Base-by-base conservation (phyloP, 2,797 vertebrate species). In the Rallus crepitans region DNA sequence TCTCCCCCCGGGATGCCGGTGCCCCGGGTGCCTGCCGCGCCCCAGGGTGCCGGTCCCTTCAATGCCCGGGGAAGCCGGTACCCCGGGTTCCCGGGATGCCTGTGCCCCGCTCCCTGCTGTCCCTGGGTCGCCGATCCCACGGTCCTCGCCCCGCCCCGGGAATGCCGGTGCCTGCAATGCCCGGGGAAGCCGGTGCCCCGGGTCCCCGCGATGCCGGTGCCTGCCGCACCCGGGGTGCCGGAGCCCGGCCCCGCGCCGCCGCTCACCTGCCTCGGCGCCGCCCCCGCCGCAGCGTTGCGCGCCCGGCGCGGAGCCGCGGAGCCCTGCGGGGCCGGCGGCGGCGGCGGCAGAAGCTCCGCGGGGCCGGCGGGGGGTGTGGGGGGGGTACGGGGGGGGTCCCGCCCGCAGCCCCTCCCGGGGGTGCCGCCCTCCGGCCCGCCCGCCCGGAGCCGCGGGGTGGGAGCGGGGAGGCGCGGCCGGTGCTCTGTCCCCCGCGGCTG, bases 231-330 rank as follows among this genome's bases (percentile, higher is more conserved):
- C 89, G 21, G n/a, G 30, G 27, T 27, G 17, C 23, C 63, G 61
- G 80, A 82, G 85, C 87, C 56, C 48, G 60, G 48, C 68, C 8
- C 71, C 30, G 16, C 45, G 3, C 55, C 83, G 59, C 83, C 59
- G 78, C 89, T 94, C 84, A 93, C 90, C 93, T 84, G 83, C 90
- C 69, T 83, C 82, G 72, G 80, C 70, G 28, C 90, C 90, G 90
- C 90, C 90, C 85, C 79, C 93, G 89, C 87, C 68, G 78, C 28
- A 59, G 42, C 39, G 84, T 72, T 72, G 79, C 48, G 25, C 70
- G 72, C 68, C 89, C 92, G 86, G 92, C 96, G 95, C 93, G 82
- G 87, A 85, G 87, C 70, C 65, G 39, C 9, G 63, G 64, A 73
- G 24, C 60, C 56, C 69, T 68, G 72, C n/a, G 52, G 27, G 82